Percentiles rank a stretch among this genome's conserved stretches.
Conservation (phyloP, 23 tunicate species). For the Diplosoma virens region DNA sequence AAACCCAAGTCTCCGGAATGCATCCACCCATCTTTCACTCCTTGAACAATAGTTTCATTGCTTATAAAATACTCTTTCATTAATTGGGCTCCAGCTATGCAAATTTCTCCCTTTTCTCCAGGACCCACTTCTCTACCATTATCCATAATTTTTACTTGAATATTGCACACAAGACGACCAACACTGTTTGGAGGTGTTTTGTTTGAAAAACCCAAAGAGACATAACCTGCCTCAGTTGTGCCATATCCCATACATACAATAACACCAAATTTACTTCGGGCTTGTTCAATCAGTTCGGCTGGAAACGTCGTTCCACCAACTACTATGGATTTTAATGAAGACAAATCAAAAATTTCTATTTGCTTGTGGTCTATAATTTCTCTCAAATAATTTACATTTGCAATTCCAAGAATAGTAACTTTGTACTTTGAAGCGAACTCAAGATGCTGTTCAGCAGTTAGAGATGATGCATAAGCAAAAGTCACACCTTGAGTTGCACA, state of each 20-base stretch:
- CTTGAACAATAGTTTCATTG: too few relatives aligned
- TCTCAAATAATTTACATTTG: not conserved
- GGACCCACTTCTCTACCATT: too few relatives aligned
- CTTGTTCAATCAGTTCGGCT: slow-evolving; percentile 1
- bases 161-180: not conserved
- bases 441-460: slow-evolving; percentile 3
- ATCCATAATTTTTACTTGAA: slow-evolving; percentile 26
- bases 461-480: not conserved
- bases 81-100: too few relatives aligned
- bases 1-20: slow-evolving; percentile 94
- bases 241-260: slow-evolving; percentile 8
- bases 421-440: not conserved
- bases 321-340: not conserved
- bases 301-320: slow-evolving; percentile 13
- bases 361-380: not conserved
- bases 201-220: slow-evolving; percentile 2
- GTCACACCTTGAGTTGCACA: not conserved
- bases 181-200: slow-evolving; percentile 2
- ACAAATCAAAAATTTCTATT: not conserved
- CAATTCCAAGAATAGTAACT: not conserved
- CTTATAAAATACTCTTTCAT: too few relatives aligned
- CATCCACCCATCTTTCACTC: slow-evolving; percentile 88
- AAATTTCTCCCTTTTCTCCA: too few relatives aligned
- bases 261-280: not conserved
- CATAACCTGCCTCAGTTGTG: not conserved